phyloP scores from a whole-genome alignment of 2,888 invertebrate genomes.

The Lathronympha strigana region DNA sequence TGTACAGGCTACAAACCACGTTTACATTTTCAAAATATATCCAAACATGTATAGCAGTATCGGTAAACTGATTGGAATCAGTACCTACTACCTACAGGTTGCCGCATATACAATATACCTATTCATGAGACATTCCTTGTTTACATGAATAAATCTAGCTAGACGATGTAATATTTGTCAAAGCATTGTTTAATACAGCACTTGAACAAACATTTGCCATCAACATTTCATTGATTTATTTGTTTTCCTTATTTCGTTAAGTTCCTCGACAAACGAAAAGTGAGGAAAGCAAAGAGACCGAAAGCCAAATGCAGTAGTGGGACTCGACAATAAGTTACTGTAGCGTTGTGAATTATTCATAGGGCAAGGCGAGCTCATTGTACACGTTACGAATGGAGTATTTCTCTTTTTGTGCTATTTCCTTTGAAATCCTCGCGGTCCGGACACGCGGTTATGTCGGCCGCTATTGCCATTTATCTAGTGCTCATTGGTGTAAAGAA shows the following conservation, averaged over 20 bases:
- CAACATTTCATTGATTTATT: constrained; percentile 37
- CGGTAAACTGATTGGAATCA: neutral
- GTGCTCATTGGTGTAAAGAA: constrained; percentile 1
- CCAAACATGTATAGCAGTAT: neutral
- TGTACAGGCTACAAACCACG: no score
- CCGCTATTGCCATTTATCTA: constrained; percentile 33
- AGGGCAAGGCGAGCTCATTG: constrained; percentile 49
- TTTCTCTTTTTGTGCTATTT: constrained; percentile 45
- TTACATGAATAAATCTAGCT: constrained; percentile 24
- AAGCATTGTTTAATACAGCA: constrained; percentile 20
- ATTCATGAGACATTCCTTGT: neutral
- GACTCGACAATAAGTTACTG: constrained; percentile 58
- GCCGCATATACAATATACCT: neutral
- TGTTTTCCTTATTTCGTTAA: constrained; percentile 36
- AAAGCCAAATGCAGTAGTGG: constrained; percentile 53
- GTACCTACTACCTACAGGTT: neutral
- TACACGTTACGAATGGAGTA: constrained; percentile 43
- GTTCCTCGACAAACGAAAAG: constrained; percentile 37
- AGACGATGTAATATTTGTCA: constrained; percentile 23
- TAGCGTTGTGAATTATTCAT: constrained; percentile 58
- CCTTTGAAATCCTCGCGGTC: constrained; percentile 38
- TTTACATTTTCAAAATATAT: neutral
- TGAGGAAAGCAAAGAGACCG: constrained; percentile 44
- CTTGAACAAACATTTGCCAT: constrained; percentile 31
- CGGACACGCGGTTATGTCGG: constrained; percentile 30